Evolutionary conservation across 2,797 vertebrate species (phyloP), one percentile per base, ranked within the genome.

Genomic region (Octomys mimax): DNA sequence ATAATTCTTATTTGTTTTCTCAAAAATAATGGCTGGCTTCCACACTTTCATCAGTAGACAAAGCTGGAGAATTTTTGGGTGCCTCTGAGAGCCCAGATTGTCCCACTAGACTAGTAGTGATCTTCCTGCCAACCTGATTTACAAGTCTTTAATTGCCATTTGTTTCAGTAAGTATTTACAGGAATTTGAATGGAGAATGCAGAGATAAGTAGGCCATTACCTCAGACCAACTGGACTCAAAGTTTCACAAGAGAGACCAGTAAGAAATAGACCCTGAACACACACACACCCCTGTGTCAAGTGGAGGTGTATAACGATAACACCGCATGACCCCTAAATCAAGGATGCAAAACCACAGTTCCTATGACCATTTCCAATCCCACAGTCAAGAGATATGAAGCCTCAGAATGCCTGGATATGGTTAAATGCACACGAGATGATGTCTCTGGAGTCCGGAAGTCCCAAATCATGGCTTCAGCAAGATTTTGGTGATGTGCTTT

Each of bases 1-100:
- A 79, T 94, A 87, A 96, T 91, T 96, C 87, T 97, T 94, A 87
- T 82, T 96, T 94, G 78, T 96, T 96, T 94, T 82, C 87, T 94
- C 87, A 95, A 80, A 97, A 97, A 92, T 83, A 88, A 93, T 89
- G 70, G 11, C 93, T 92, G 64, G 18, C 90, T 97, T 93, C 91
- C 57, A 85, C 26, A 89, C 1, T 83, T 31, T 96, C 85, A 85
- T 89, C 62, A 88, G 5, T 19, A 84, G 24, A 68, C 42, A 81
- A 1, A 68, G 46, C 49, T 68, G 64, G 79, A 66, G 93, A 90
- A 85, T 82, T 68, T 88, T 62, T 28, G 42, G 39, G 33, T 88
- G 0, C 3, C 54, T 85, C 87, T 87, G 33, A 92, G 22, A 83
- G 61, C n/a, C 80, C 62, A 62, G 54, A 81, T 80, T 46, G 24